phyloP scores from a whole-genome alignment of 2,113 vertebrate species.

The Caloenas nicobarica region DNA sequence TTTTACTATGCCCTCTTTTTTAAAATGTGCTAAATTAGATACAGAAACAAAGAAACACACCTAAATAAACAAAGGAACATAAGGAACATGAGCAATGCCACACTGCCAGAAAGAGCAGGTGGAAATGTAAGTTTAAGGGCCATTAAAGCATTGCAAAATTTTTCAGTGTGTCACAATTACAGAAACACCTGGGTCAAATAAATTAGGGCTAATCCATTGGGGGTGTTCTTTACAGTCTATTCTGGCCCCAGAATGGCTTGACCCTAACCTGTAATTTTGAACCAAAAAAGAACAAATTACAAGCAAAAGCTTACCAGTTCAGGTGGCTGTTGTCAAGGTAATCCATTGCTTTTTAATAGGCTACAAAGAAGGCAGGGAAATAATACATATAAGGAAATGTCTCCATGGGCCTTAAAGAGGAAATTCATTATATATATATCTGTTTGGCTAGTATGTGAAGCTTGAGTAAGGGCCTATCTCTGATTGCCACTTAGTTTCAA shows the following conservation, averaged over 20 bases:
- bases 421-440: not conserved
- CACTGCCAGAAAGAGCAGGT: slow-evolving; percentile 71
- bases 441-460: not conserved
- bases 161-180: slow-evolving; percentile 70
- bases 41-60: slow-evolving; percentile 81
- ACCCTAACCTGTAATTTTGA: not conserved
- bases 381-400: not conserved
- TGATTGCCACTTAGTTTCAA: not conserved
- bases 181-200: slow-evolving; percentile 77
- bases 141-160: slow-evolving; percentile 65
- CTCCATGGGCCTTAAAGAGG: not conserved
- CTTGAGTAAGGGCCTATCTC: not conserved
- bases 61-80: slow-evolving; percentile 76
- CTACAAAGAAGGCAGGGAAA: not conserved
- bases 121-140: slow-evolving; percentile 70
- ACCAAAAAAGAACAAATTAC: not conserved
- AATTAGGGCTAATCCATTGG: slow-evolving; percentile 60
- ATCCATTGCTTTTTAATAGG: not conserved
- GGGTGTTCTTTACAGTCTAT: slow-evolving; percentile 55
- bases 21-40: slow-evolving; percentile 76
- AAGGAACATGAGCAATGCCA: slow-evolving; percentile 56
- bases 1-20: slow-evolving; percentile 66
- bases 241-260: slow-evolving; percentile 37
- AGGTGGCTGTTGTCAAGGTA: not conserved
- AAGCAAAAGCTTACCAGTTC: not conserved